Evolutionary conservation across 2,888 invertebrate species (phyloP), one percentile per base, ranked within the genome.

Genomic region (Prosopocoilus inquinatus): DNA sequence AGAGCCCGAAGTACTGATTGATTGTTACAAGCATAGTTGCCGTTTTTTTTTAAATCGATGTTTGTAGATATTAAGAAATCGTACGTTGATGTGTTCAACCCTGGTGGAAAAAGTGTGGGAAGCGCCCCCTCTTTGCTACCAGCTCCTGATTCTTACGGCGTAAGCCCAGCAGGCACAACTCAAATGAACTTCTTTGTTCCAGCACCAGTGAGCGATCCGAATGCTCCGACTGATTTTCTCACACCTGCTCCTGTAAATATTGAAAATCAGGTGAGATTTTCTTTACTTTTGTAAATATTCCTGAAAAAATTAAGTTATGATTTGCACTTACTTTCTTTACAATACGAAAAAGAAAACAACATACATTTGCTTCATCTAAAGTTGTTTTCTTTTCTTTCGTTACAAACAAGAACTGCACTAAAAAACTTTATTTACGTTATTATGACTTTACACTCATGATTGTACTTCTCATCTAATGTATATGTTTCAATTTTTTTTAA

Each of bases 61-160:
- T 28, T 28, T 48, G 9, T 75, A 92, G 91, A 89, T 70, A 81
- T 90, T 70, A 88, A 90, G 77, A 89, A 89, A 70, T 88, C 90
- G 57, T 96, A 95, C 78, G 91, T 95, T 66, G 94, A 95, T 79
- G 91, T 95, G 56, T 87, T 94, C 78, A 91, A 91, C 80, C 89
- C 89, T 39, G 78, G 82, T 62, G 86, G 86, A n/a, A 69, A 67
- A 49, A 9, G 61, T 20, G 43, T 53, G 11, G 75, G 73, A 7
- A 75, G 71, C 32, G 71, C 78, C 2, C 64, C 68, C 39, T 65
- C 61, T 13, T 48, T 73, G 49, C 75, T 75, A 39, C 76, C 78
- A 1, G 74, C 75, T 36, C 75, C 78, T 1, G 75, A 70, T 32
- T 47, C 67, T 11, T 67, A 71, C 49, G 56, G 60, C n/a, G 36